Evolutionary conservation across 2,888 invertebrate species (phyloP), one percentile per base, ranked within the genome.

Genomic region (Bombylius major): DNA sequence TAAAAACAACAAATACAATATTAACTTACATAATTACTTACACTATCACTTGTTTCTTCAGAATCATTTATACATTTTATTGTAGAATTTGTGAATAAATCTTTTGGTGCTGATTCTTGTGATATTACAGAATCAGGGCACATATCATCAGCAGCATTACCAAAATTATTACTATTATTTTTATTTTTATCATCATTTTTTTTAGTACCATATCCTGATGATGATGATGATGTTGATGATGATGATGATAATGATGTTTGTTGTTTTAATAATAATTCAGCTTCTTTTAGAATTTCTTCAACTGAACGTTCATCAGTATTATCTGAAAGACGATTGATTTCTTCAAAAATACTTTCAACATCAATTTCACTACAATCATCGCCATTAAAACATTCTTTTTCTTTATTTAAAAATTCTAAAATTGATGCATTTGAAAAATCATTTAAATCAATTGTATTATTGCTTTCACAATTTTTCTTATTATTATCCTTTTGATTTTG

Each of bases 331-430:
- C 82, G 80, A 62, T 80, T 82, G 5, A 86, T 83, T 72, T 86
- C 84, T 65, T 78, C 82, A 62, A 86, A 81, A 67, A 86, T 83
- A 70, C 79, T 79, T 62, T 81, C 83, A 9, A 84, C 80, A 70
- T 84, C 84, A 52, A 80, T 77, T 45, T 67, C 58, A 47, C 63
- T 60, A 47, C 57, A 58, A 45, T 61, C 60, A 49, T 58, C 59
- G 14, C 57, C 55, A 53, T 58, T 58, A 52, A 59, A 63, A 62
- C 75, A 73, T 60, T 70, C 68, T 56, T 69, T 68, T 58, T 75
- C 75, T 58, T 71, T 69, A 57, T 68, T 67, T 49, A 75, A 63
- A 54, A 75, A 75, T 57, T 75, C 75, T 31, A 73, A 61, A 47
- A 74, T 73, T 44, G 75, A 73, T 50, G 70, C 72, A 57, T 62